phyloP scores from a whole-genome alignment of 2,797 vertebrate genomes.

The Benthosema pterotum region DNA sequence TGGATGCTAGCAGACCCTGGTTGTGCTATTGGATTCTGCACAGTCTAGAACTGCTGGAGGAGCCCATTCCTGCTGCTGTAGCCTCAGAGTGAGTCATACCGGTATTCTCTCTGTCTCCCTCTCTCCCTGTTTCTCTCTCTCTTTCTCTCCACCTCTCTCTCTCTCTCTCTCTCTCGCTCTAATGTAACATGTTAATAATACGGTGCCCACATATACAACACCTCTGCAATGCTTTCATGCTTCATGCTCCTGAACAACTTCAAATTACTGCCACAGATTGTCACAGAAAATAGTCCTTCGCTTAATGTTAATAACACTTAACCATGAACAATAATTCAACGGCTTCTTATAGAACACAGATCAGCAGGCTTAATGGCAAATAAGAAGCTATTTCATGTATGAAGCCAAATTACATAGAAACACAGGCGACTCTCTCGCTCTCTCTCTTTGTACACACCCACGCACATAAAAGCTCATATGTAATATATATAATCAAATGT shows the following conservation, averaged over 20 bases:
- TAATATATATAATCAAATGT: too few relatives aligned
- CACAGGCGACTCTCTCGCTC: too few relatives aligned
- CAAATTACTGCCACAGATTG: not conserved
- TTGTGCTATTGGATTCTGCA: conserved; percentile 86
- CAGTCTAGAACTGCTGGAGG: conserved; percentile 93
- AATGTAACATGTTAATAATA: not conserved
- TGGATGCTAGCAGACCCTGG: conserved; percentile 84
- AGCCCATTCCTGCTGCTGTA: conserved; percentile 86
- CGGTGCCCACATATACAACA: not conserved
- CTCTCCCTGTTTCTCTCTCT: too few relatives aligned
- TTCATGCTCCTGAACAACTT: not conserved
- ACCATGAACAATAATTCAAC: too few relatives aligned
- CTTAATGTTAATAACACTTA: too few relatives aligned
- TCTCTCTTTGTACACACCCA: too few relatives aligned
- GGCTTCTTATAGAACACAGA: too few relatives aligned
- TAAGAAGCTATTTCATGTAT: too few relatives aligned
- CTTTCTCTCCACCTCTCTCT: not conserved
- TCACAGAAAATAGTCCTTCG: not conserved
- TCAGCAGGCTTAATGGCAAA: too few relatives aligned
- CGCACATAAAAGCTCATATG: too few relatives aligned
- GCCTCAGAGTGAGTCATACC: conserved; percentile 89
- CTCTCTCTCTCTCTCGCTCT: not conserved
- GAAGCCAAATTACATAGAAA: too few relatives aligned
- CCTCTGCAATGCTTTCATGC: not conserved
- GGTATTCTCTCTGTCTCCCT: conserved; percentile 1